phyloP scores from a whole-genome alignment of 2,888 invertebrate genomes.

The Arge pagana region DNA sequence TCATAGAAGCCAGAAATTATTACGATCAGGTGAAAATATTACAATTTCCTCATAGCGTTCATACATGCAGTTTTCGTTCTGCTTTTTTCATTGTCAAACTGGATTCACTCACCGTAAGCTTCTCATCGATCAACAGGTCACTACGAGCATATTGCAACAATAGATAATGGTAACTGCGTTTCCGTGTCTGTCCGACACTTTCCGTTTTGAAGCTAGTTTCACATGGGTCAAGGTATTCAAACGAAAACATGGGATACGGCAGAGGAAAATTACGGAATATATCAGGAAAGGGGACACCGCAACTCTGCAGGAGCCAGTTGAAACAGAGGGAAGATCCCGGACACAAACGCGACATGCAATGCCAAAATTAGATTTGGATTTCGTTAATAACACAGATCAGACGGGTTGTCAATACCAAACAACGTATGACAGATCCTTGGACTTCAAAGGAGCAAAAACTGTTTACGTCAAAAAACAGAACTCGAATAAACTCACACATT shows the following conservation, averaged over 20 bases:
- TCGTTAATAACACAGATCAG: not conserved
- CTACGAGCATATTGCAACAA: too few relatives aligned
- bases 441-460: conserved; percentile 14
- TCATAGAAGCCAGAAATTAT: not conserved
- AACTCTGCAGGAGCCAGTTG: not conserved
- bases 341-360: not conserved
- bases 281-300: not conserved
- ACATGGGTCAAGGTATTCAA: too few relatives aligned
- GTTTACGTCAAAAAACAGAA: conserved; percentile 20
- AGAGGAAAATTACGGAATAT: conserved; percentile 21
- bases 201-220: conserved; percentile 18
- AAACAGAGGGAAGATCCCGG: not conserved
- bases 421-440: conserved; percentile 16
- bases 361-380: not conserved
- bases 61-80: too few relatives aligned
- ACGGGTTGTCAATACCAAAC: conserved; percentile 25
- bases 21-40: not conserved
- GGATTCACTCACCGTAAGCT: too few relatives aligned
- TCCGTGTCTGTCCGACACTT: conserved; percentile 11
- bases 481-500: conserved; percentile 21
- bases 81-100: too few relatives aligned
- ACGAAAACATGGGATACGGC: conserved; percentile 18
- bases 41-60: too few relatives aligned
- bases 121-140: too few relatives aligned
- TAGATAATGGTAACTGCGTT: too few relatives aligned